Base-by-base conservation (phyloP, 2,113 vertebrate genomes). In the Rhipidura dahli region DNA sequence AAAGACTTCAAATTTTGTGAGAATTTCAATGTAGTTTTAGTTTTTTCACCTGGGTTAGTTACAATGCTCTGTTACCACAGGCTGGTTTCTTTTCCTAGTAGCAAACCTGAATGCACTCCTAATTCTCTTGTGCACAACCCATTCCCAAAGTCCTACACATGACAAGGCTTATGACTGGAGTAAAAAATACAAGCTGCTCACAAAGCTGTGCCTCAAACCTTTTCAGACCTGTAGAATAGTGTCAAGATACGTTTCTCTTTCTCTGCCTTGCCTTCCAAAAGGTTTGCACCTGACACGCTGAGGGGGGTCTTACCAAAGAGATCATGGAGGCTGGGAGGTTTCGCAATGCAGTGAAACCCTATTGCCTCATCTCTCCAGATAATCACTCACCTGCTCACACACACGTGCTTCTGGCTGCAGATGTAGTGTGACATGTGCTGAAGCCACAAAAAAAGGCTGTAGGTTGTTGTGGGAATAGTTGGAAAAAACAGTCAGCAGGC, bases 331-430 rank as follows among this genome's bases (percentile, higher is more conserved):
- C 4, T 1, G 7, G 60, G 35, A 80, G 44, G 81, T 92, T 81
- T 93, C 2, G 0, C 50, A 60, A 49, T 0, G 0, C 24, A 27
- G 26, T 68, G 57, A 88, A 88, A 77, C 50, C 0, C 0, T 42
- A 7, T 83, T 70, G 89, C 79, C 56, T 92, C 68, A 60, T 54
- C 64, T 70, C 89, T 73, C 68, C 65, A 72, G 27, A 7, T 40
- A 51, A 59, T 44, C 60, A 23, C 54, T 81, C 56, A 31, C 65
- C 69, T 60, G 83, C 83, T 81, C 44, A 23, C 19, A 60, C 33
- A 59, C 15, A 39, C 2, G 1, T 28, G 35, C 47, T 87, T 57
- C 60, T 91, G 83, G 39, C 86, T 80, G 30, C 65, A 83, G 79
- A 24, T 39, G 57, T 22, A 22, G 51, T 2, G 3, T 35, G 57